Conservation (phyloP, 2,113 vertebrate species). For the Syngnathus floridae region DNA sequence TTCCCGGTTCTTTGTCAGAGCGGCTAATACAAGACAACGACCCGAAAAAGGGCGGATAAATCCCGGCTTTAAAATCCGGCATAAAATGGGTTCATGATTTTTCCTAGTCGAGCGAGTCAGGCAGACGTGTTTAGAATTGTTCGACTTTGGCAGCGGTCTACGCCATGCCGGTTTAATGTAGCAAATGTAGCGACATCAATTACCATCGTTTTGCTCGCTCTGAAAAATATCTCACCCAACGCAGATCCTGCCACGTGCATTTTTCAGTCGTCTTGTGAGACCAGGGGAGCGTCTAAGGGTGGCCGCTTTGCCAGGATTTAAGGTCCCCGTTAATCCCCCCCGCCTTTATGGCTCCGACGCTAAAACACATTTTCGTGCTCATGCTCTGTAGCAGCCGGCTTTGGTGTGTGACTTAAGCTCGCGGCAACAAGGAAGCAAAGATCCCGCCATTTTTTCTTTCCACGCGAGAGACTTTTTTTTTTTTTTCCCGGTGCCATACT, state of each 20-base stretch:
- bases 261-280: slow-evolving; percentile 30
- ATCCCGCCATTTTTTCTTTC: slow-evolving; percentile 54
- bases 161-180: neutral
- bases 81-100: neutral
- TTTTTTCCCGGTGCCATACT: slow-evolving; percentile 58
- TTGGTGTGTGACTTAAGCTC: slow-evolving; percentile 67
- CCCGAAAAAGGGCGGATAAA: neutral
- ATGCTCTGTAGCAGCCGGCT: slow-evolving; percentile 58
- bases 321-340: slow-evolving; percentile 63
- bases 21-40: neutral
- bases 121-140: neutral
- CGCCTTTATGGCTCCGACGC: slow-evolving; percentile 56
- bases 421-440: slow-evolving; percentile 56
- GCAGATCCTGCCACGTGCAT: slow-evolving; percentile 31
- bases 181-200: neutral
- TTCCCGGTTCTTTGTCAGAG: neutral
- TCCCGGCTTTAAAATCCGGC: neutral
- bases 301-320: slow-evolving; percentile 58
- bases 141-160: neutral
- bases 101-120: neutral
- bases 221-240: slow-evolving; percentile 12
- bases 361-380: slow-evolving; percentile 66
- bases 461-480: slow-evolving; percentile 39
- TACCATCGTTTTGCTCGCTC: slow-evolving; percentile 6
- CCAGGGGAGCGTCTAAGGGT: slow-evolving; percentile 48